A percentile compares a stretch with the other conserved stretches of the same genome.
Conservation (phyloP, 2,888 invertebrate genomes). For the Drosophila kambysellisi region DNA sequence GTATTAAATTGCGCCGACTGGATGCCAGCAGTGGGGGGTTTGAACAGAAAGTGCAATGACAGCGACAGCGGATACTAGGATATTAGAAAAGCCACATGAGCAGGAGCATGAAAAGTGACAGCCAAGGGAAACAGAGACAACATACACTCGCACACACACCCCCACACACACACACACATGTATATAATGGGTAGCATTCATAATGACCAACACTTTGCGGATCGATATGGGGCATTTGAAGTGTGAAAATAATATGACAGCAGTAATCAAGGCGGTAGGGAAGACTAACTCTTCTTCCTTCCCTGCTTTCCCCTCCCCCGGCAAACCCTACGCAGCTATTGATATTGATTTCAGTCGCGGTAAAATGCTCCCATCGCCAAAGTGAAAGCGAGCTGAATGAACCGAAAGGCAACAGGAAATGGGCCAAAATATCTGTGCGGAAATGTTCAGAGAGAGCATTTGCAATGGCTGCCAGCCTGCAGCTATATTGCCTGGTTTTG, state of each 20-base stretch:
- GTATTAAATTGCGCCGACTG: constrained; percentile 21
- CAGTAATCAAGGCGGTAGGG: constrained; percentile 67
- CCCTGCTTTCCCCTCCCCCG: not conserved
- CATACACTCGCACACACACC: not conserved
- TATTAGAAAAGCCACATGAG: constrained; percentile 64
- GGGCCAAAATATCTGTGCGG: constrained; percentile 70
- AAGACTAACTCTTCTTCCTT: not conserved
- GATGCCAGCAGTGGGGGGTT: constrained; percentile 9
- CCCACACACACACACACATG: constrained; percentile 2
- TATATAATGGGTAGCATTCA: constrained; percentile 54
- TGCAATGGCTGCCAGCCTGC: constrained; percentile 25
- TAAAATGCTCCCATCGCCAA: constrained; percentile 42
- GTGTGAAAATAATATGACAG: constrained; percentile 80
- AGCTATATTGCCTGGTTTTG: not conserved
- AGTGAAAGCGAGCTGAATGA: constrained; percentile 16
- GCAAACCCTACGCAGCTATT: constrained; percentile 2
- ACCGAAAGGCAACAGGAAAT: constrained; percentile 67
- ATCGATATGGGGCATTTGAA: constrained; percentile 68
- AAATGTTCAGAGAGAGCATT: constrained; percentile 58
- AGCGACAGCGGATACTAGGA: constrained; percentile 42
- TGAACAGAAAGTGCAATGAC: constrained; percentile 34
- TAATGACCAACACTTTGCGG: constrained; percentile 62
- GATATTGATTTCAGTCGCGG: constrained; percentile 69
- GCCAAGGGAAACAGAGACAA: constrained; percentile 51
- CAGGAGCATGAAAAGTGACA: constrained; percentile 68